These are phyloP conservation scores for Pinna nobilis DNA, from an alignment of 1,140 invertebrate species.

Conservation along the genomic window DNA sequence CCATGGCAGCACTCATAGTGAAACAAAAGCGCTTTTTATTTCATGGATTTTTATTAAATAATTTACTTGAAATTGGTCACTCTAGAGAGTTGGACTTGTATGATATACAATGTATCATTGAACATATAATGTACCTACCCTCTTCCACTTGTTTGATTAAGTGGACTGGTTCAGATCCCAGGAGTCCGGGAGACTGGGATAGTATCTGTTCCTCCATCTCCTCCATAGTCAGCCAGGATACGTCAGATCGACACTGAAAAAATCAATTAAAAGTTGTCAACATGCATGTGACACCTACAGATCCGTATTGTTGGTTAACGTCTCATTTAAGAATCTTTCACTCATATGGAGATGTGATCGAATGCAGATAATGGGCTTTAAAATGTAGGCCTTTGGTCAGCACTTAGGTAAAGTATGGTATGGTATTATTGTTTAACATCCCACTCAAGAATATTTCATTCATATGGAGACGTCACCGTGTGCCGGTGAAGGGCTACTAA, in stretches of 20 bases:
- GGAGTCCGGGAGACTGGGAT: constrained; percentile 36
- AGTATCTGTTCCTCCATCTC: constrained; percentile 54
- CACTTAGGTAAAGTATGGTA: constrained; percentile 28
- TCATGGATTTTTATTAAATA: not conserved
- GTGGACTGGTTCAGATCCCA: constrained; percentile 58
- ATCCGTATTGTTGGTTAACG: not conserved
- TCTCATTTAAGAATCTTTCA: too few relatives aligned
- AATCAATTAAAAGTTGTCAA: not conserved
- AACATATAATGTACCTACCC: not conserved
- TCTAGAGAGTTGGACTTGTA: not conserved
- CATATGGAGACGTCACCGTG: too few relatives aligned
- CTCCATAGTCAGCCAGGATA: constrained; percentile 51
- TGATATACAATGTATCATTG: not conserved
- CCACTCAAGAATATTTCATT: too few relatives aligned
- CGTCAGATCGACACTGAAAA: constrained; percentile 18
- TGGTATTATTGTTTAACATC: not conserved
- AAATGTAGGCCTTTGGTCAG: too few relatives aligned
- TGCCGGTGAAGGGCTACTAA: too few relatives aligned
- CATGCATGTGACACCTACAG: not conserved
- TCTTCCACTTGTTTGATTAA: constrained; percentile 45
- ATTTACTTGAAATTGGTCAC: not conserved
- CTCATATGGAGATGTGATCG: too few relatives aligned
- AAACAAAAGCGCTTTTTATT: not conserved
- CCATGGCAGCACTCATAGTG: not conserved
- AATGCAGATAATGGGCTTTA: too few relatives aligned